Base-by-base conservation (phyloP, 2,113 vertebrate species). In the Alligator mississippiensis region DNA sequence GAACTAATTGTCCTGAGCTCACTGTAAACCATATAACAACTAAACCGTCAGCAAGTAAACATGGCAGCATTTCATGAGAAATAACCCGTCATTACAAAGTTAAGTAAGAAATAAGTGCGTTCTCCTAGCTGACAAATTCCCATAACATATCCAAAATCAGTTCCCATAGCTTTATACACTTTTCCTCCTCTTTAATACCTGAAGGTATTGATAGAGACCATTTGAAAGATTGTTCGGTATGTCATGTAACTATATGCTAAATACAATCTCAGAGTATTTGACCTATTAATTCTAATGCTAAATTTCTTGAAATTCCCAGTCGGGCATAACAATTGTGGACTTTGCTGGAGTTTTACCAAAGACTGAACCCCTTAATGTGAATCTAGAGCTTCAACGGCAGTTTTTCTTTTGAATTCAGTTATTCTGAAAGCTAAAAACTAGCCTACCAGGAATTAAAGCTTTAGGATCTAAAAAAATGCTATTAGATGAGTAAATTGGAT, bases 111-210 rank as follows among this genome's bases (percentile, higher is more conserved):
- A 74, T 68, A 93, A 93, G 83, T 82, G 70, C 2, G 17, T 11
- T 90, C 82, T 54, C 68, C 89, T 62, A 47, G 68, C 5, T 81
- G 58, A 9, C 3, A 87, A 93, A 91, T 93, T 93, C 91, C 93
- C 88, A 81, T 89, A 16, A 88, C 1, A 61, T 74, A 24, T 74
- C 38, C 12, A 74, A 11, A 58, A 24, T 3, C 18, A 88, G 79
- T 25, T 60, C 77, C 21, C 22, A 4, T 16, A 38, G 59, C 75
- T 80, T 88, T 93, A 9, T 4, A 6, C 38, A 74, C 68, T 57
- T 79, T 63, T 64, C 5, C 5, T 3, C 2, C 54, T 13, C 81
- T 30, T 64, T 84, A 70, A 21, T 75, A 4, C 4, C 16, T 61
- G 24, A 87, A 89, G 9, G 58, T 74, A 64, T 0, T 5, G 17